A percentile compares a stretch with the other conserved stretches of the same genome.
Conservation (phyloP, 1,140 invertebrate genomes). For the Pseudoatta argentina region DNA sequence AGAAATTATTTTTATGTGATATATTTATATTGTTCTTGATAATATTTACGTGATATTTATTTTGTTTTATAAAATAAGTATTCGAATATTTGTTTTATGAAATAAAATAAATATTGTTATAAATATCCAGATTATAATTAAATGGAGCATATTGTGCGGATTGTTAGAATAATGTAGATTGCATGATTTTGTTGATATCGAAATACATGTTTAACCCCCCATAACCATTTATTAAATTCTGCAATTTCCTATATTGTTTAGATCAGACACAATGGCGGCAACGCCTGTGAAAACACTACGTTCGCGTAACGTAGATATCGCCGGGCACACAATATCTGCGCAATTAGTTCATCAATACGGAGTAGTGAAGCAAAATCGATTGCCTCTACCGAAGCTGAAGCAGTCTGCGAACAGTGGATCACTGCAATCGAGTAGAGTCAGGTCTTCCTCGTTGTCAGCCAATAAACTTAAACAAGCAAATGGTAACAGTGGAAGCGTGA, state of each 20-base stretch:
- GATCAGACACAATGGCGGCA: slow-evolving; percentile 85
- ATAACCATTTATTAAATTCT: slow-evolving; percentile 11
- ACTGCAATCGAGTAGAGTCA: slow-evolving; percentile 69
- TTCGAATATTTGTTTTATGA: not conserved
- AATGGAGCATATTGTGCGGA: not conserved
- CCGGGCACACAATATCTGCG: slow-evolving; percentile 82
- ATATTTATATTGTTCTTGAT: not conserved
- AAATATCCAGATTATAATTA: not conserved
- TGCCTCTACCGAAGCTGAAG: slow-evolving; percentile 78
- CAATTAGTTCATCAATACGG: slow-evolving; percentile 83
- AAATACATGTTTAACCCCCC: not conserved
- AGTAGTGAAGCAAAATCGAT: slow-evolving; percentile 80
- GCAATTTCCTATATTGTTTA: slow-evolving; percentile 31
- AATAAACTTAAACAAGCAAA: slow-evolving; percentile 74
- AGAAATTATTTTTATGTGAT: not conserved
- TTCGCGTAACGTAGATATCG: slow-evolving; percentile 84
- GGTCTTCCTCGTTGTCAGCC: slow-evolving; percentile 67
- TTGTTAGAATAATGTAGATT: not conserved
- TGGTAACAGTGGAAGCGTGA: slow-evolving; percentile 65
- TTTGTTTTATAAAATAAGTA: not conserved
- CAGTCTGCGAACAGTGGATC: slow-evolving; percentile 59
- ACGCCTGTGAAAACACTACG: slow-evolving; percentile 83
- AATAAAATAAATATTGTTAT: not conserved
- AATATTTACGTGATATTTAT: not conserved
- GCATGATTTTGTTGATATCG: not conserved